A percentile compares a stretch with the other conserved stretches of the same genome.
These are phyloP conservation scores for Pagrus major DNA, from an alignment of 2,113 vertebrate species.

Conservation along the genomic window DNA sequence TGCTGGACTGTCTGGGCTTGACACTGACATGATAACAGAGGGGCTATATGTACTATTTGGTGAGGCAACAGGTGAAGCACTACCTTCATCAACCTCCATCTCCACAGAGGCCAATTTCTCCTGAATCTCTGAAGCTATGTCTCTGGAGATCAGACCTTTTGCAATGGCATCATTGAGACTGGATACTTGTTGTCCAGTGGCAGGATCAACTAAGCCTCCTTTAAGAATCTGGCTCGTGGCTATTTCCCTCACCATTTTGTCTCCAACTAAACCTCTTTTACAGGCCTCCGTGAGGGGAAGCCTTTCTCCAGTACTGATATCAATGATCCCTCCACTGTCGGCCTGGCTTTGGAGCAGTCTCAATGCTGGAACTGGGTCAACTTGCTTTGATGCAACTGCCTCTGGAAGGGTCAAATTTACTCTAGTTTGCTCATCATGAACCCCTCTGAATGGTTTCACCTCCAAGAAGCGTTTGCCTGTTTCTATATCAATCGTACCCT, in stretches of 20 bases:
- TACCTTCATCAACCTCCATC: slow-evolving; percentile 28
- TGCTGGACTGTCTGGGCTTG: slow-evolving; percentile 53
- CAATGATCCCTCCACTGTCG: slow-evolving; percentile 88
- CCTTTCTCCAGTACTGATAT: slow-evolving; percentile 84
- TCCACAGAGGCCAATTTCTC: slow-evolving; percentile 41
- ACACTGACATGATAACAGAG: slow-evolving; percentile 15
- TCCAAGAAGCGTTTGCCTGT: slow-evolving; percentile 93
- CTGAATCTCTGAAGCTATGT: slow-evolving; percentile 80
- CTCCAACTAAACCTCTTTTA: slow-evolving; percentile 83
- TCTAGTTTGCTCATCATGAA: slow-evolving; percentile 79
- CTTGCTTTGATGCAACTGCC: slow-evolving; percentile 82
- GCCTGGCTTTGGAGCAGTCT: slow-evolving; percentile 90
- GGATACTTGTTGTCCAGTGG: slow-evolving; percentile 77
- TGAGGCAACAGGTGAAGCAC: slow-evolving; percentile 55
- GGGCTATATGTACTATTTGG: slow-evolving; percentile 52
- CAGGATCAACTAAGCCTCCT: slow-evolving; percentile 86
- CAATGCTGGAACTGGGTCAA: slow-evolving; percentile 84
- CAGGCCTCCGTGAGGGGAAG: slow-evolving; percentile 85
- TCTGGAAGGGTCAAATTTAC: slow-evolving; percentile 77
- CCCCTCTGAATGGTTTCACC: slow-evolving; percentile 86
- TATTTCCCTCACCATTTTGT: slow-evolving; percentile 85
- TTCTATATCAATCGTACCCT: slow-evolving; percentile 91
- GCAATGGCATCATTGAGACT: slow-evolving; percentile 83
- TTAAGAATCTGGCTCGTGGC: slow-evolving; percentile 84
- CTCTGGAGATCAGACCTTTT: slow-evolving; percentile 80